These are phyloP conservation scores for Emys orbicularis DNA, from an alignment of 2,797 vertebrate genomes.

Conservation along the genomic window DNA sequence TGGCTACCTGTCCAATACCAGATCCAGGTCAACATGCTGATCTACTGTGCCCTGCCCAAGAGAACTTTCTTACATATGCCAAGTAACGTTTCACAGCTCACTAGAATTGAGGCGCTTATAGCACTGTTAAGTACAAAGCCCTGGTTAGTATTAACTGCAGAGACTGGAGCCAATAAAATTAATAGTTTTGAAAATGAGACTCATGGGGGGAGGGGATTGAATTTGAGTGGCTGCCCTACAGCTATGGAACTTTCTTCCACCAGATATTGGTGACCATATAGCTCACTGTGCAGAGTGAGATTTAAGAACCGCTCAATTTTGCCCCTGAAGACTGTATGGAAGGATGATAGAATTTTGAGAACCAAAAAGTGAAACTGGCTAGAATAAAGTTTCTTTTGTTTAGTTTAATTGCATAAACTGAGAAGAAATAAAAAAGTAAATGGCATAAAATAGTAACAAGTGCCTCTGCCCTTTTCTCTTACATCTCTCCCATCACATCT, in stretches of 20 bases:
- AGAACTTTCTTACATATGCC: background rate
- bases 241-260: background rate
- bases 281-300: background rate
- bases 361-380: background rate
- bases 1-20: background rate
- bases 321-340: background rate
- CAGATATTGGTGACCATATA: background rate
- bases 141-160: background rate
- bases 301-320: background rate
- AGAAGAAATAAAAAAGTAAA: background rate
- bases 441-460: background rate
- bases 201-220: background rate
- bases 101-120: background rate
- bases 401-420: background rate
- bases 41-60: background rate
- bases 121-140: background rate
- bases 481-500: background rate
- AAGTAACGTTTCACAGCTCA: background rate
- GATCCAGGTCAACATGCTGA: background rate
- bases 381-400: background rate
- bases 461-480: background rate
- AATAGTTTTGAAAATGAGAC: background rate
- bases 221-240: background rate
- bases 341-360: background rate
- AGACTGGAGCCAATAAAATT: background rate